Evolutionary conservation across 2,113 vertebrate genomes (phyloP).

Genomic region (Cariama cristata): DNA sequence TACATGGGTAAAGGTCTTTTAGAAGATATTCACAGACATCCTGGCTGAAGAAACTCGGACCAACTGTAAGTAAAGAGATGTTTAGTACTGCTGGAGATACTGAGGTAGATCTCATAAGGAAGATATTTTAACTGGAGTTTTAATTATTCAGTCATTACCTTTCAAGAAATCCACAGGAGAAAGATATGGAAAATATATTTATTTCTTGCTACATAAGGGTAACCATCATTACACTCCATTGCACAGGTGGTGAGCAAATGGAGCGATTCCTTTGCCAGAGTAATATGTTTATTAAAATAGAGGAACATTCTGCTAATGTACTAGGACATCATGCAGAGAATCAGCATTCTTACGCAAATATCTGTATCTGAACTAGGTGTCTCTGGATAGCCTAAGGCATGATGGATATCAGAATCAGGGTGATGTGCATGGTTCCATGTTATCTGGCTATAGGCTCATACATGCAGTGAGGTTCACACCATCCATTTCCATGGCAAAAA

Average conservation of each 20-base stretch:
- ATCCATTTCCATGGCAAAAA: neutral
- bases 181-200: neutral
- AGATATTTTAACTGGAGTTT: neutral
- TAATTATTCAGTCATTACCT: slow-evolving; percentile 2
- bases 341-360: neutral
- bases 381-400: neutral
- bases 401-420: neutral
- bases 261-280: neutral
- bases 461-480: neutral
- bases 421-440: neutral
- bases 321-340: neutral
- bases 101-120: neutral
- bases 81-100: neutral
- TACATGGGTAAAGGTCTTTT: neutral
- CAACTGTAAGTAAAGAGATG: neutral
- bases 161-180: neutral
- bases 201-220: neutral
- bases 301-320: neutral
- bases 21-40: neutral
- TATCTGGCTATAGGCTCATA: neutral
- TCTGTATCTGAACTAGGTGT: neutral
- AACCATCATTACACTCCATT: neutral
- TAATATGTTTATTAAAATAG: neutral
- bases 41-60: neutral
- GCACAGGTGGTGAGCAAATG: neutral